Conservation (phyloP, 2,888 invertebrate genomes). For the Troides oblongomaculatus region DNA sequence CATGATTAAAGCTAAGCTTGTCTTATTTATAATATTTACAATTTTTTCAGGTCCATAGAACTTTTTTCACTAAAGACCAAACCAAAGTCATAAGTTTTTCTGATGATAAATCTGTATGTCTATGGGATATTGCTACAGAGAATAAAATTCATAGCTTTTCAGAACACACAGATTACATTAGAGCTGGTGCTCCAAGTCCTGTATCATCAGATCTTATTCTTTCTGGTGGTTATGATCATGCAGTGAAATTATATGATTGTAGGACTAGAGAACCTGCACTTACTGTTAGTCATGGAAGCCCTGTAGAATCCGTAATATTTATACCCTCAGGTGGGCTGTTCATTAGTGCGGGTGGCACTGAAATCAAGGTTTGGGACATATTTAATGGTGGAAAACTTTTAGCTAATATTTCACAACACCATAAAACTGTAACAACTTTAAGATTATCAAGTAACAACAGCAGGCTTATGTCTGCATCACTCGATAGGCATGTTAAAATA, state of each 20-base stretch:
- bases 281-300: constrained; percentile 91
- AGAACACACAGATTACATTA: constrained; percentile 89
- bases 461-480: constrained; percentile 91
- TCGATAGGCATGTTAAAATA: constrained; percentile 96
- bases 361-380: constrained; percentile 96
- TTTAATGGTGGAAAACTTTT: constrained; percentile 92
- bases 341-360: constrained; percentile 94
- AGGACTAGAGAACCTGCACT: constrained; percentile 85
- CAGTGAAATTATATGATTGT: constrained; percentile 92
- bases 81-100: constrained; percentile 91
- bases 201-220: constrained; percentile 87
- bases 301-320: constrained; percentile 93
- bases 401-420: constrained; percentile 93
- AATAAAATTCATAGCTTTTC: constrained; percentile 82
- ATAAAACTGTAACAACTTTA: constrained; percentile 96
- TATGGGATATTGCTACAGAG: constrained; percentile 97
- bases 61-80: constrained; percentile 89
- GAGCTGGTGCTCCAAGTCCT: constrained; percentile 90
- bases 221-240: constrained; percentile 94
- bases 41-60: constrained; percentile 84
- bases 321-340: constrained; percentile 94
- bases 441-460: constrained; percentile 89
- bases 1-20: background rate
- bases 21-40: background rate
- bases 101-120: constrained; percentile 90